These are phyloP conservation scores for Caenorhabditis doughertyi DNA, from an alignment of 2,888 invertebrate genomes.

Conservation along the genomic window DNA sequence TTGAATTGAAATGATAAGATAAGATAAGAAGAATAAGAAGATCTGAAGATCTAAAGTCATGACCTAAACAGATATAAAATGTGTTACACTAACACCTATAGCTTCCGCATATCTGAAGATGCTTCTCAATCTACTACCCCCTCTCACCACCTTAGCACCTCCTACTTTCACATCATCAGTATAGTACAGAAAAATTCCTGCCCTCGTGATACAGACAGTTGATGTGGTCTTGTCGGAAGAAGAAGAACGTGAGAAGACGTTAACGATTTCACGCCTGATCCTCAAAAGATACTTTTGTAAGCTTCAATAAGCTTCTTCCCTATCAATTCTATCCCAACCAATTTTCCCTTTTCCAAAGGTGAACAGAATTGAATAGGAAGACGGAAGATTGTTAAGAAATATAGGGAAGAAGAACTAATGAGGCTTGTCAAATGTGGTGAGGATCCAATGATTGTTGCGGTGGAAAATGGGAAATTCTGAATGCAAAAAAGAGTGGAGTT, in stretches of 20 bases:
- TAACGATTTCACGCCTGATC: slow-evolving; percentile 45
- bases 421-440: slow-evolving; percentile 59
- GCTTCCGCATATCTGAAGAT: slow-evolving; percentile 37
- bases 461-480: background rate
- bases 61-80: slow-evolving; percentile 32
- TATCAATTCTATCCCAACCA: too few species aligned
- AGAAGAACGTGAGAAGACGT: background rate
- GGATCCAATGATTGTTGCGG: slow-evolving; percentile 33
- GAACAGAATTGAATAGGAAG: slow-evolving; percentile 39
- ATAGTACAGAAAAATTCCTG: slow-evolving; percentile 32
- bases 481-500: too few species aligned
- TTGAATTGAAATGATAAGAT: slow-evolving; percentile 4
- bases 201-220: slow-evolving; percentile 19
- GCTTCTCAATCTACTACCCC: slow-evolving; percentile 31
- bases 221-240: slow-evolving; percentile 16
- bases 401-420: slow-evolving; percentile 42
- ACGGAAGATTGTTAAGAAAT: slow-evolving; percentile 44
- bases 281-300: slow-evolving; percentile 47
- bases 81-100: background rate
- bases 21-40: slow-evolving; percentile 26
- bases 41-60: slow-evolving; percentile 28
- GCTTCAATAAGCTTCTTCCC: slow-evolving; percentile 51
- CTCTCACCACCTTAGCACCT: too few species aligned
- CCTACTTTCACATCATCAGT: slow-evolving; percentile 44
- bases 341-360: slow-evolving; percentile 9